Percentiles rank a stretch among this genome's conserved stretches.
phyloP scores from a whole-genome alignment of 1,140 invertebrate species.

The Drosophila ohnishii region DNA sequence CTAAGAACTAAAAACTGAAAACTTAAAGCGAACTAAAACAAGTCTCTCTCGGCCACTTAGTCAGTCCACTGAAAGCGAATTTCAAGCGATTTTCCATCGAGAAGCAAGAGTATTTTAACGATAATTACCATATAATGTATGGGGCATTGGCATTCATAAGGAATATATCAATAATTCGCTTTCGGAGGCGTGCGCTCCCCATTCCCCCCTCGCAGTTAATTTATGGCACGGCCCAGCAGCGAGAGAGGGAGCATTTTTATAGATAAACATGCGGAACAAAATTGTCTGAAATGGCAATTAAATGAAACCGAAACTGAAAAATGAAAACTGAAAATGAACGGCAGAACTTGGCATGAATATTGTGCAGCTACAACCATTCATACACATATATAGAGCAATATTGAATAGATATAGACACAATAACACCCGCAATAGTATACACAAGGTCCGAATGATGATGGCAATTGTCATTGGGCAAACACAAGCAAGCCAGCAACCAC shows the following conservation, averaged over 20 bases:
- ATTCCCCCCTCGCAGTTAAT: constrained; percentile 39
- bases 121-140: constrained; percentile 59
- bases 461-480: constrained; percentile 41
- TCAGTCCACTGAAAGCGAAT: constrained; percentile 19
- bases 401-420: constrained; percentile 31
- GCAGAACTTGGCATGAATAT: constrained; percentile 59
- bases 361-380: constrained; percentile 55
- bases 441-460: constrained; percentile 30
- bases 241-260: constrained; percentile 45
- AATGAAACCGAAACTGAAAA: constrained; percentile 67
- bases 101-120: constrained; percentile 36
- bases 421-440: constrained; percentile 26
- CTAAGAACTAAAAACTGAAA: constrained; percentile 2
- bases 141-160: constrained; percentile 34
- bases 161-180: constrained; percentile 56
- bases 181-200: constrained; percentile 40
- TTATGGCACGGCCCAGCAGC: constrained; percentile 48
- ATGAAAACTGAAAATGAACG: constrained; percentile 32
- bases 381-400: constrained; percentile 8
- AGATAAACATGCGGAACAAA: constrained; percentile 71
- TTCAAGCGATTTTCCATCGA: constrained; percentile 19
- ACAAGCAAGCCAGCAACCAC: constrained; percentile 20
- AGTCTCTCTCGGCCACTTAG: constrained; percentile 14
- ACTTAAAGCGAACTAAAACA: neutral
- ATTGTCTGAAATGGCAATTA: constrained; percentile 72